Evolutionary conservation across 92 coral and sea anemone species (phyloP).

Genomic region (Ricordea florida): DNA sequence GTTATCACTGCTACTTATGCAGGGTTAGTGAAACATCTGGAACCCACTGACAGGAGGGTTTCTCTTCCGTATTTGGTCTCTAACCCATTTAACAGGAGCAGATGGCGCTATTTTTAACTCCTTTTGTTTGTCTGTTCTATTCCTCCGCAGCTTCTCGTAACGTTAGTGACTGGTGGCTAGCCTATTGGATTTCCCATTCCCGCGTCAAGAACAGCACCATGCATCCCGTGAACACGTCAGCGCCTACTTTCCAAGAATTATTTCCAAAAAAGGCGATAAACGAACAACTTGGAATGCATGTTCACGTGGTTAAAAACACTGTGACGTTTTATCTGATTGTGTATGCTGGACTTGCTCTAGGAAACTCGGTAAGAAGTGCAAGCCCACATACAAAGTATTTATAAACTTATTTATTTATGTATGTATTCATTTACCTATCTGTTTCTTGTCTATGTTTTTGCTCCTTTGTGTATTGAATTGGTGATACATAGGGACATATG

Average conservation of each 20-base stretch:
- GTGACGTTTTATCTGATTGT: constrained; percentile 89
- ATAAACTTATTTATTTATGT: too few species aligned
- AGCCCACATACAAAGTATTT: too few species aligned
- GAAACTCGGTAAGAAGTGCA: constrained; percentile 74
- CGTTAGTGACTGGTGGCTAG: constrained; percentile 98
- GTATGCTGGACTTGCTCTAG: constrained; percentile 91
- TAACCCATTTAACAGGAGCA: too few species aligned
- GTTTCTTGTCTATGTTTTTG: too few species aligned
- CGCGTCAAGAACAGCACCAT: constrained; percentile 24
- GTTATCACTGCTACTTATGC: constrained; percentile 88
- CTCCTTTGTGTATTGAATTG: too few species aligned
- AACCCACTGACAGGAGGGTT: too few species aligned
- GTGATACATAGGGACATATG: too few species aligned
- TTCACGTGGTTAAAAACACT: constrained; percentile 73
- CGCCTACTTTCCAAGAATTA: neutral
- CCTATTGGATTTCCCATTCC: constrained; percentile 97
- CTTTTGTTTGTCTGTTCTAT: too few species aligned
- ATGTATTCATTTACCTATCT: too few species aligned
- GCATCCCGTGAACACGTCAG: constrained; percentile 5
- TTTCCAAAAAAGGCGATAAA: neutral
- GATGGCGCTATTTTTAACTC: too few species aligned
- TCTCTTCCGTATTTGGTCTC: neutral
- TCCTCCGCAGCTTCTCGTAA: constrained; percentile 85
- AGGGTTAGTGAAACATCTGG: constrained; percentile 64
- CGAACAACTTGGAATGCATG: neutral